phyloP scores from a whole-genome alignment of 1,140 invertebrate genomes.

The Pseudomyrmex flavicornis region DNA sequence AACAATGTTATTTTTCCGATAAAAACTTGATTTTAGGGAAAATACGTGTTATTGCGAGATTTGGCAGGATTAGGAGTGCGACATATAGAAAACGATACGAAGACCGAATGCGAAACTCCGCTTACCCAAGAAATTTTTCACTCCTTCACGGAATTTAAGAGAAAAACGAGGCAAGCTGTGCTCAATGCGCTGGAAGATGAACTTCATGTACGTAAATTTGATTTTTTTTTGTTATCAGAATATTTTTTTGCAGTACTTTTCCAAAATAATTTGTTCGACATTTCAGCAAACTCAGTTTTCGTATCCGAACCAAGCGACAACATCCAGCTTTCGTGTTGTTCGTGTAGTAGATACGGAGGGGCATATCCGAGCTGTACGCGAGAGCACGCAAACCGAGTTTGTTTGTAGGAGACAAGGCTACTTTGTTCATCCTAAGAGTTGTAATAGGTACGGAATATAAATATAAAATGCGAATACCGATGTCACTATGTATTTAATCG shows the following conservation, averaged over 20 bases:
- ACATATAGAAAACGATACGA: conserved; percentile 80
- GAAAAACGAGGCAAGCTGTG: conserved; percentile 85
- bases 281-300: conserved; percentile 73
- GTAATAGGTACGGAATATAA: conserved; percentile 85
- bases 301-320: conserved; percentile 87
- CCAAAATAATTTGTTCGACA: neutral
- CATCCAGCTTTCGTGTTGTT: conserved; percentile 90
- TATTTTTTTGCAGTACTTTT: neutral
- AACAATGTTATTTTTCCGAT: neutral
- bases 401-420: conserved; percentile 92
- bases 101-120: conserved; percentile 77
- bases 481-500: neutral
- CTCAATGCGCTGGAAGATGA: conserved; percentile 82
- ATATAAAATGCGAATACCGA: too few relatives aligned
- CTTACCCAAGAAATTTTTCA: conserved; percentile 78
- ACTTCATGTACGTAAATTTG: conserved; percentile 77
- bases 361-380: conserved; percentile 89
- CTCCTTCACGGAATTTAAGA: conserved; percentile 83
- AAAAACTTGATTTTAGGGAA: conserved; percentile 82
- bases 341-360: conserved; percentile 90
- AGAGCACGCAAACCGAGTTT: conserved; percentile 91
- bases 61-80: conserved; percentile 85
- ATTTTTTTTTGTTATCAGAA: neutral
- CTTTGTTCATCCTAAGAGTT: conserved; percentile 92
- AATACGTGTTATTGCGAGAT: conserved; percentile 86